A percentile compares a stretch with the other conserved stretches of the same genome.
These are phyloP conservation scores for Parnassius mnemosyne DNA, from an alignment of 2,888 invertebrate genomes.

Conservation along the genomic window DNA sequence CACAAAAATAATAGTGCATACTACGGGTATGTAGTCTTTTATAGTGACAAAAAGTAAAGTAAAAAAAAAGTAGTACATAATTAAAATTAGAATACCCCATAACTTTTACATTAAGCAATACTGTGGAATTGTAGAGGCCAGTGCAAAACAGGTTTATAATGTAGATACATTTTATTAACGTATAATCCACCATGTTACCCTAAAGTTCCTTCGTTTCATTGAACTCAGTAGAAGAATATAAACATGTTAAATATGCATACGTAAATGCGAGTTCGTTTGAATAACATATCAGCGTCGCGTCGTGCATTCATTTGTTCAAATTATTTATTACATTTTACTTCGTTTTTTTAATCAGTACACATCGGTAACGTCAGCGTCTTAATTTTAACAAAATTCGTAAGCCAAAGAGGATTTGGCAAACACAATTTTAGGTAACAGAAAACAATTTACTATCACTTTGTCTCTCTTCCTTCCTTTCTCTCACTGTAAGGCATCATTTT, in stretches of 20 bases:
- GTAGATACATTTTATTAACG: conserved; percentile 16
- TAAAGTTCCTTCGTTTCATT: conserved; percentile 12
- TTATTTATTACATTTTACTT: neutral
- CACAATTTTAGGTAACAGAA: too few relatives aligned
- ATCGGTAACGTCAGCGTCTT: neutral
- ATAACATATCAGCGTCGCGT: conserved; percentile 4
- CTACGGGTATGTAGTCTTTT: too few relatives aligned
- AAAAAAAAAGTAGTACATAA: too few relatives aligned
- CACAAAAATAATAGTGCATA: too few relatives aligned
- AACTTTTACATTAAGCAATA: neutral
- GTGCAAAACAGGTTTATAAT: conserved; percentile 20
- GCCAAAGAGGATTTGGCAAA: too few relatives aligned
- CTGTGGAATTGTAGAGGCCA: neutral
- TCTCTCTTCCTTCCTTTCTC: neutral
- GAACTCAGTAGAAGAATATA: conserved; percentile 19
- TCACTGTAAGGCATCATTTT: too few relatives aligned
- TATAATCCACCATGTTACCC: conserved; percentile 18
- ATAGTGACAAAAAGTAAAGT: too few relatives aligned
- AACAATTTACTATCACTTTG: too few relatives aligned
- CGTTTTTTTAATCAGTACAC: neutral
- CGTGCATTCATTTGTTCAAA: conserved; percentile 4
- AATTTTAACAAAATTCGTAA: too few relatives aligned
- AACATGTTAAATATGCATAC: conserved; percentile 15
- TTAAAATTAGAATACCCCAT: too few relatives aligned
- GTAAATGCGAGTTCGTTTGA: conserved; percentile 14